A percentile compares a stretch with the other conserved stretches of the same genome.
Evolutionary conservation across 2,113 vertebrate genomes (phyloP).

Genomic region (Lichenostomus cassidix): DNA sequence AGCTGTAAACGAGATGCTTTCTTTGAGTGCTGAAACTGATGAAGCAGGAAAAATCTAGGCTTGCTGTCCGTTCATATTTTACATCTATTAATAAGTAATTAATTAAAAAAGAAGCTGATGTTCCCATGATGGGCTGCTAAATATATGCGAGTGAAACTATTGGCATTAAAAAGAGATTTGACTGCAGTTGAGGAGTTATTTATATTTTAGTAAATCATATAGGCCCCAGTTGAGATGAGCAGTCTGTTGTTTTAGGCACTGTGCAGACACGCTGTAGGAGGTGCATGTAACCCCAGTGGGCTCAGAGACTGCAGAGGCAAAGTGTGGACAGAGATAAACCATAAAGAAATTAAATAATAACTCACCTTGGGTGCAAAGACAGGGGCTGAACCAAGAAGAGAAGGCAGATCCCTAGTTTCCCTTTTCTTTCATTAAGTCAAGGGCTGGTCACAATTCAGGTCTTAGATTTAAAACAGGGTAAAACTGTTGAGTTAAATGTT

Average conservation of each 20-base stretch:
- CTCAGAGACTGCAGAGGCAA: background rate
- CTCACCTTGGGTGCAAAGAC: background rate
- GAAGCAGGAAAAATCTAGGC: conserved; percentile 22
- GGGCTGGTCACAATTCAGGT: background rate
- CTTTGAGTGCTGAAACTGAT: conserved; percentile 19
- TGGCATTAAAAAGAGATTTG: conserved; percentile 46
- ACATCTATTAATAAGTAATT: conserved; percentile 59
- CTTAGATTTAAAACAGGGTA: background rate
- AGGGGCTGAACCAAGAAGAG: background rate
- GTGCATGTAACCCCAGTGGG: background rate
- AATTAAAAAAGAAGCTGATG: conserved; percentile 44
- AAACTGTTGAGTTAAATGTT: background rate
- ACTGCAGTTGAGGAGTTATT: conserved; percentile 25
- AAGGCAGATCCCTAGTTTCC: background rate
- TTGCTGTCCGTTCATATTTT: conserved; percentile 13
- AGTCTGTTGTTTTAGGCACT: background rate
- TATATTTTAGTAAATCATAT: conserved; percentile 23
- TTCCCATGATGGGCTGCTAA: conserved; percentile 23
- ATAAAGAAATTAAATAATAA: background rate
- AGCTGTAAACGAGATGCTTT: conserved; percentile 6
- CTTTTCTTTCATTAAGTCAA: background rate
- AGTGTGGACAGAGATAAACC: background rate
- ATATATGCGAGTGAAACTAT: conserved; percentile 12
- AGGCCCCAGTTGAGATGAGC: background rate
- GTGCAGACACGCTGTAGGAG: background rate